phyloP scores from a whole-genome alignment of 2,888 invertebrate species.

The Polyploca ridens region DNA sequence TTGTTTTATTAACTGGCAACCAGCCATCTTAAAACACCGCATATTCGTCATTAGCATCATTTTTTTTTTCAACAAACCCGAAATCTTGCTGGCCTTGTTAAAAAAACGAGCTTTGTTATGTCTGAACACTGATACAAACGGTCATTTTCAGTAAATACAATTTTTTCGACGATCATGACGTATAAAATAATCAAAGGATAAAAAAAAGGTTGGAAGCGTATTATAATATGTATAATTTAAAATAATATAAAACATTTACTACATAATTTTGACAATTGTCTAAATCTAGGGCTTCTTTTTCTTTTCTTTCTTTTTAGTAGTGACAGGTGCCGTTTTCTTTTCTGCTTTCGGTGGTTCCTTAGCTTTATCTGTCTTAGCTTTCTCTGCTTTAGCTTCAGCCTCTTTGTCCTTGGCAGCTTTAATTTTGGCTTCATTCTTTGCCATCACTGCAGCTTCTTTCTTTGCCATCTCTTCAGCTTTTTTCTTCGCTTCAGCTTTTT shows the following conservation, averaged over 20 bases:
- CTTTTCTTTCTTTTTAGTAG: conserved; percentile 31
- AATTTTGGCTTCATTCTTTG: conserved; percentile 37
- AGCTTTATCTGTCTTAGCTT: conserved; percentile 17
- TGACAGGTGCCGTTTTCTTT: conserved; percentile 23
- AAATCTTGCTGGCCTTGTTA: no score
- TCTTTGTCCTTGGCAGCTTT: conserved; percentile 32
- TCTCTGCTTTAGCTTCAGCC: conserved; percentile 33
- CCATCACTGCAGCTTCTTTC: conserved; percentile 35
- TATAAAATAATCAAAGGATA: no score
- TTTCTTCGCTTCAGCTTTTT: conserved; percentile 48
- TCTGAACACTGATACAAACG: no score
- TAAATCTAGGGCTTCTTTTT: conserved; percentile 20
- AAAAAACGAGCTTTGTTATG: no score
- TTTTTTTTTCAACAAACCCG: no score
- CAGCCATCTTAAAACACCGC: no score
- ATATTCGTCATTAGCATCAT: no score
- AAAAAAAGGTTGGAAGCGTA: no score
- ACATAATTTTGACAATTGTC: conserved; percentile 5
- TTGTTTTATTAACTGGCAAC: no score
- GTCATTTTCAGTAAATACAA: no score
- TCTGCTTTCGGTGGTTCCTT: conserved; percentile 27
- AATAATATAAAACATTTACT: background rate
- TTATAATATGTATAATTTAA: no score
- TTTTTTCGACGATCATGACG: no score
- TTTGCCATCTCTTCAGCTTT: conserved; percentile 40